These are phyloP conservation scores for Psittacara wagleri DNA, from an alignment of 2,113 vertebrate species.

Conservation along the genomic window DNA sequence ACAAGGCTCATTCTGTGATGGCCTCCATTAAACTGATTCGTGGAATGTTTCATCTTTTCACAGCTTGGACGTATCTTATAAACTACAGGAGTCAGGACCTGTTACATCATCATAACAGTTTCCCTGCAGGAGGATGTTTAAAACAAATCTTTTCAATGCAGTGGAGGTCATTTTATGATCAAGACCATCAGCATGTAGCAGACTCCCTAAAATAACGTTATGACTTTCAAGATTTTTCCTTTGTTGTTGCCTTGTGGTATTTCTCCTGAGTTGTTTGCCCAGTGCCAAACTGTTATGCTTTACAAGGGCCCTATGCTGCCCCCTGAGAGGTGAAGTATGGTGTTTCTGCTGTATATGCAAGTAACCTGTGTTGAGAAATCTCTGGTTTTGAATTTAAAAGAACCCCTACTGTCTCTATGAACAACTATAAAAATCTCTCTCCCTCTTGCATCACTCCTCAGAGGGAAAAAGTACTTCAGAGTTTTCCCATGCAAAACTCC, in stretches of 20 bases:
- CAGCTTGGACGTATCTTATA: constrained; percentile 15
- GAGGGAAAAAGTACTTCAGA: neutral
- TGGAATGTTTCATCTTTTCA: constrained; percentile 44
- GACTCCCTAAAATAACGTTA: neutral
- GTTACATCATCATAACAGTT: constrained; percentile 6
- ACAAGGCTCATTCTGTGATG: neutral
- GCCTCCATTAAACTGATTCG: constrained; percentile 37
- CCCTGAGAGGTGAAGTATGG: neutral
- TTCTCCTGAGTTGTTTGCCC: neutral
- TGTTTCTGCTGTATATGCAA: neutral
- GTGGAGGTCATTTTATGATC: neutral
- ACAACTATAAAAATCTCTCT: neutral
- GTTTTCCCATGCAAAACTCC: neutral
- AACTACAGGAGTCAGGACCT: constrained; percentile 18
- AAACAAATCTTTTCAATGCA: constrained; percentile 40
- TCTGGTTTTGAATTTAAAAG: neutral
- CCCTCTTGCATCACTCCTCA: neutral
- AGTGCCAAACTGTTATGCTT: neutral
- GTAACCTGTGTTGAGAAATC: neutral
- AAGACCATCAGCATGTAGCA: neutral
- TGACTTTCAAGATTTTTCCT: neutral
- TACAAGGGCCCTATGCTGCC: neutral
- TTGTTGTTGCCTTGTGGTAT: neutral
- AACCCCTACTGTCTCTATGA: neutral
- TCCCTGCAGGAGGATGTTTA: neutral